Conservation (phyloP, 1,140 invertebrate species). For the Calephelis nemesis region DNA sequence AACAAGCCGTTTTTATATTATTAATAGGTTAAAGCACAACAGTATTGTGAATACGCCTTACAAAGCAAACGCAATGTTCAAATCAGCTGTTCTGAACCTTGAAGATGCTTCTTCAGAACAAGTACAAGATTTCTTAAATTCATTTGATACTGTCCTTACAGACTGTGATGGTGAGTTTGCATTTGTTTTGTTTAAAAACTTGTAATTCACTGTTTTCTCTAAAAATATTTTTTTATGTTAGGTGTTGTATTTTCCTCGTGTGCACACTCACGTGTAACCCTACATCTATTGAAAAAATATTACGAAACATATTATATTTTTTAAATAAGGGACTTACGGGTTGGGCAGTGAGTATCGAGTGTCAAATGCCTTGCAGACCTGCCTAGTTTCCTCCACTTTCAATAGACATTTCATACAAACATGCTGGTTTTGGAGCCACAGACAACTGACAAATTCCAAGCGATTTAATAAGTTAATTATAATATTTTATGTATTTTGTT, state of each 20-base stretch:
- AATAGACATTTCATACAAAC: no score
- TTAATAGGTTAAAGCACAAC: conserved; percentile 38
- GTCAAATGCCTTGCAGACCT: no score
- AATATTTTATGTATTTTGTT: no score
- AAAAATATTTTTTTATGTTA: no score
- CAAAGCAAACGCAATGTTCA: conserved; percentile 54
- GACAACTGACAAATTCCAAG: no score
- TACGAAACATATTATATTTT: no score
- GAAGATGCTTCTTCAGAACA: conserved; percentile 73
- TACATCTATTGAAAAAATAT: no score
- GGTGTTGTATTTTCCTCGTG: neutral
- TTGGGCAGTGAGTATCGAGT: no score
- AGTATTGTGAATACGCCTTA: conserved; percentile 31
- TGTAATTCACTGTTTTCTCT: neutral
- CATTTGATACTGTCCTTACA: conserved; percentile 88
- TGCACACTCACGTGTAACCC: neutral
- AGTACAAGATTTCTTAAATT: conserved; percentile 83
- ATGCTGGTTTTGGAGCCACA: no score
- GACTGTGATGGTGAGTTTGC: conserved; percentile 89
- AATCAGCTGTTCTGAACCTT: conserved; percentile 61
- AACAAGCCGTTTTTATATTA: conserved; percentile 28
- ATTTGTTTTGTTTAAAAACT: neutral
- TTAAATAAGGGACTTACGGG: no score
- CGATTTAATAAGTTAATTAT: no score
- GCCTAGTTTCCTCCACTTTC: no score